Evolutionary conservation across 1,140 invertebrate species (phyloP).

Genomic region (Drosophila funebris): DNA sequence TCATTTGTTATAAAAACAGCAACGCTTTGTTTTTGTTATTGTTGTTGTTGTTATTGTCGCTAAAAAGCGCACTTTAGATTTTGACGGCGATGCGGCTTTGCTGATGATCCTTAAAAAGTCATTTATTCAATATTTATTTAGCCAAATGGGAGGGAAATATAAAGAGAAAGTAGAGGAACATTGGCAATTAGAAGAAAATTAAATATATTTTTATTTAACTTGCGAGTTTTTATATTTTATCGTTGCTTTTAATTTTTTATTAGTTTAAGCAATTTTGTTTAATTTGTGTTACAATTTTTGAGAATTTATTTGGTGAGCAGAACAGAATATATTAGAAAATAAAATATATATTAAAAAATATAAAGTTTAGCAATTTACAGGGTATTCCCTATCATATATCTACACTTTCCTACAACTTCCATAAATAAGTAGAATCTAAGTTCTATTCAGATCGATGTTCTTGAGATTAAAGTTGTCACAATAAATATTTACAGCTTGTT

Average conservation of each 20-base stretch:
- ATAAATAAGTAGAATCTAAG: too few species aligned
- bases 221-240: background rate
- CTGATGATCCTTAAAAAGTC: background rate
- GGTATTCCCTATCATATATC: too few species aligned
- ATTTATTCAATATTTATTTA: background rate
- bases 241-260: background rate
- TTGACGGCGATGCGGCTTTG: slow-evolving; percentile 12
- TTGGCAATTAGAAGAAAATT: background rate
- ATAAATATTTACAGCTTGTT: too few species aligned
- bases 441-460: too few species aligned
- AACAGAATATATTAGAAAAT: too few species aligned
- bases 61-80: slow-evolving; percentile 9
- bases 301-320: too few species aligned
- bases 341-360: too few species aligned
- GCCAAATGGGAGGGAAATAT: background rate
- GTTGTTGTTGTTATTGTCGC: background rate
- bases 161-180: background rate
- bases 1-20: slow-evolving; percentile 17
- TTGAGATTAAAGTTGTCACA: too few species aligned
- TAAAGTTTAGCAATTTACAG: too few species aligned
- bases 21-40: background rate
- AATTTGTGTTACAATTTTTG: too few species aligned
- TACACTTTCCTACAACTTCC: too few species aligned
- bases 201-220: background rate
- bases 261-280: background rate